Base-by-base conservation (phyloP, 2,888 invertebrate species). In the Lasioglossum oenotherae region DNA sequence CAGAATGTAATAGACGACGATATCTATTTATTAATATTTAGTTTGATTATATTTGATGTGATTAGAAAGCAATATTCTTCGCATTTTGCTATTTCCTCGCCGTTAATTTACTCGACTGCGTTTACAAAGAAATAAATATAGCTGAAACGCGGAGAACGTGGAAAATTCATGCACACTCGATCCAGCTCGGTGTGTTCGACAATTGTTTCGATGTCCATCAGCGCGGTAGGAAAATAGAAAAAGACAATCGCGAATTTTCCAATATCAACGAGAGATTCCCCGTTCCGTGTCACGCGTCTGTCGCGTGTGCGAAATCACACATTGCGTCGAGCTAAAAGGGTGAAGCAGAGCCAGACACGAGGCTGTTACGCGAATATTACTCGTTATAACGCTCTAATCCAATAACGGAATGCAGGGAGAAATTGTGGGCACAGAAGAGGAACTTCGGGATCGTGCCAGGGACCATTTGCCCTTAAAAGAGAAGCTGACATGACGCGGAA, bases 381-480 rank as follows among this genome's bases (percentile, higher is more conserved):
- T 91, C 91, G 91, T 91, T 91, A 90, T 86, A 91, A 85, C 85
- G 88, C 80, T 84, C 85, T 91, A 91, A 91, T 91, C 88, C 89
- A 91, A 91, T 91, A 90, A 81, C 84, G 84, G 82, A 85, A 85
- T 81, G 83, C 80, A 74, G 77, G 78, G 77, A 84, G 87, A 87
- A 84, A 82, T 82, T 78, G 80, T 71, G 85, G 86, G 83, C 76
- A 88, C 83, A 78, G 82, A 81, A 84, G 86, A 87, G 87, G 87
- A 89, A 89, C 81, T 90, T 91, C 69, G 82, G 88, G 79, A 87
- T 81, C 87, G 85, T 88, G 82, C 82, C 87, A 72, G 87, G 87
- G 88, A 92, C 90, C 91, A 89, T 91, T 92, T 91, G 89, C 88
- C 81, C 88, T 85, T 87, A 90, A 91, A 91, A 91, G 88, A 89